A percentile compares a stretch with the other conserved stretches of the same genome.
These are phyloP conservation scores for Sclerodermus sp. DNA, from an alignment of 2,888 invertebrate genomes.

Conservation along the genomic window DNA sequence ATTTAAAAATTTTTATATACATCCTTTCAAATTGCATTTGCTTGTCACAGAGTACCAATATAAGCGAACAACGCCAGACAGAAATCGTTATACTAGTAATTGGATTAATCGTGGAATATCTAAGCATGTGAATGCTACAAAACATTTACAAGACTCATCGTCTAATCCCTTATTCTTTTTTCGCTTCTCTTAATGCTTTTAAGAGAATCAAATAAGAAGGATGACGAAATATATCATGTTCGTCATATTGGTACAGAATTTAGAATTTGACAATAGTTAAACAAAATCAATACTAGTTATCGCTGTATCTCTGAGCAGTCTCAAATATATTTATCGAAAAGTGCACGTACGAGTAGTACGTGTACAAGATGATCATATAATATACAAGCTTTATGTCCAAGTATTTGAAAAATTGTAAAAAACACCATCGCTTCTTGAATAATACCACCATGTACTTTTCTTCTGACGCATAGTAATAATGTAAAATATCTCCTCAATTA, in stretches of 20 bases:
- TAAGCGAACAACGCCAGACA: no score
- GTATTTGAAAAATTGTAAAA: background rate
- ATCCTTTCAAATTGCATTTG: no score
- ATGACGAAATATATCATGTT: conserved; percentile 26
- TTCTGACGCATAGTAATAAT: background rate
- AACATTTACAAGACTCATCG: no score
- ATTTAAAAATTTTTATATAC: background rate
- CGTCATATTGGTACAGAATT: conserved; percentile 23
- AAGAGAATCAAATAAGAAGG: conserved; percentile 20
- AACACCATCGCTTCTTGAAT: background rate
- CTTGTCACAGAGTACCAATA: no score
- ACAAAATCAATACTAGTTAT: conserved; percentile 6
- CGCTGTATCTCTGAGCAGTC: conserved; percentile 23
- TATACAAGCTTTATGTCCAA: conserved; percentile 1
- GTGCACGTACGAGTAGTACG: conserved; percentile 5
- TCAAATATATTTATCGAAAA: conserved; percentile 26
- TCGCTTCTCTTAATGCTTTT: conserved; percentile 18
- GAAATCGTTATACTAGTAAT: no score
- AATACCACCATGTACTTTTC: background rate
- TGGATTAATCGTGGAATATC: no score
- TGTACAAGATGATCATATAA: background rate
- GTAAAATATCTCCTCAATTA: background rate
- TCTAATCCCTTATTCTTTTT: conserved; percentile 32
- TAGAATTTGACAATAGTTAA: conserved; percentile 12
- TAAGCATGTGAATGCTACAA: no score